Evolutionary conservation across 2,113 vertebrate species (phyloP), one percentile per base, ranked within the genome.

Genomic region (Pithys albifrons): DNA sequence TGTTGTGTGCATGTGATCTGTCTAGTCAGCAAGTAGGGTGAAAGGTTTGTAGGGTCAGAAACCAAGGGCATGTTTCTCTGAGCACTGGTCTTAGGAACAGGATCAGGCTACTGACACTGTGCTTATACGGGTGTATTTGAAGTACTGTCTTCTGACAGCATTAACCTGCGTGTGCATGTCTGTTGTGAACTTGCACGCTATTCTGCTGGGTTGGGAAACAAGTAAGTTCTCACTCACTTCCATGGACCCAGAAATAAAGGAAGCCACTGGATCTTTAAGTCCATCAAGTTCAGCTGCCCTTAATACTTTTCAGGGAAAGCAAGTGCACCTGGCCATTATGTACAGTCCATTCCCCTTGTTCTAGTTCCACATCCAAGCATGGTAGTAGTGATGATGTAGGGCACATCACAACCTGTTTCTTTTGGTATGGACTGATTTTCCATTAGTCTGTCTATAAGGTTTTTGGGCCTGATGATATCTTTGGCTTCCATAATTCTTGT

Each of bases 401-500:
- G 52, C 35, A 52, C 9, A 14, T 45, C 23, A 33, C 41, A 70
- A 33, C 13, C 28, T 62, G 1, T 84, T 89, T 19, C 6, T 29
- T 78, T 74, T 88, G 24, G 3, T 66, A 15, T 13, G 39, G 24
- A 7, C 9, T 51, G 35, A 4, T 31, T 71, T 85, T 74, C 48
- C 14, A 10, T 43, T 64, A 22, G 31, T 67, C 75, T 35, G 25
- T 29, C 59, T 55, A 16, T 25, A 16, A 69, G 29, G 2, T 66
- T 74, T 88, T 41, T 81, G 46, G 82, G 49, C 18, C 11, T 51
- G 35, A 31, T 52, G 9, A 23, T 51, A 37, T 22, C 75, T 64
- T 43, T 3, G 1, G 2, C 20, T 73, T 48, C 35, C 5, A 0
- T 39, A 67, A 43, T 31, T 35, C 57, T 35, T 17, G 39, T 12